Evolutionary conservation across 2,797 vertebrate genomes (phyloP), one percentile per base, ranked within the genome.

Genomic region (Rachycentron canadum): DNA sequence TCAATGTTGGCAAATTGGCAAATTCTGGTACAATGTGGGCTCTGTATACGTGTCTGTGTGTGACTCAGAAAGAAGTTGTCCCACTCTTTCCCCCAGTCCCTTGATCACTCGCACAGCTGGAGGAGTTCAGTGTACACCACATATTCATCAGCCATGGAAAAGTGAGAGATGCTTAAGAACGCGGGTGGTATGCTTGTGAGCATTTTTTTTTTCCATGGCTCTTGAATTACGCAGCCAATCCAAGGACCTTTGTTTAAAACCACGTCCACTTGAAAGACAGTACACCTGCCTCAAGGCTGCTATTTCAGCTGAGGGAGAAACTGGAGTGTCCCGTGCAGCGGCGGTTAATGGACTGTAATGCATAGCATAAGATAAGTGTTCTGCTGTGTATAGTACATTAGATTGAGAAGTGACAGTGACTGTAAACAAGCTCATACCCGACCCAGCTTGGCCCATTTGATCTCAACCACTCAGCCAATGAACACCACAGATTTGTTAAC

Each of bases 401-500:
- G 80, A 89, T 81, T 91, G 93, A 88, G 90, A 92, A 84, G 92
- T 92, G 92, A 92, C 89, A 92, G 86, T 82, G 86, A 84, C 86
- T 82, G 91, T 93, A 91, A 91, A 89, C 92, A 92, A 84, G 82
- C 87, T 85, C 85, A 63, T 88, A 79, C 85, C 83, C 59, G 83
- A 88, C 80, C 86, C 83, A 36, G 81, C 89, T 82, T 45, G 82
- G 83, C 86, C 85, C 87, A 92, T 88, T 83, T 87, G 91, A 92
- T 92, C 91, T 91, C 62, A 26, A 88, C 80, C 92, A 94, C 93
- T 93, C 92, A 90, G 92, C 88, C 92, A 92, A 93, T 91, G 92
- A 92, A 73, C 84, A 81, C 90, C 89, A 93, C 90, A 93, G 94
- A 93, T 94, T 94, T 94, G 91, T 89, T 92, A 91, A 90, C 91